These are phyloP conservation scores for Campylorhamphus procurvoides DNA, from an alignment of 2,113 vertebrate genomes.

Conservation along the genomic window DNA sequence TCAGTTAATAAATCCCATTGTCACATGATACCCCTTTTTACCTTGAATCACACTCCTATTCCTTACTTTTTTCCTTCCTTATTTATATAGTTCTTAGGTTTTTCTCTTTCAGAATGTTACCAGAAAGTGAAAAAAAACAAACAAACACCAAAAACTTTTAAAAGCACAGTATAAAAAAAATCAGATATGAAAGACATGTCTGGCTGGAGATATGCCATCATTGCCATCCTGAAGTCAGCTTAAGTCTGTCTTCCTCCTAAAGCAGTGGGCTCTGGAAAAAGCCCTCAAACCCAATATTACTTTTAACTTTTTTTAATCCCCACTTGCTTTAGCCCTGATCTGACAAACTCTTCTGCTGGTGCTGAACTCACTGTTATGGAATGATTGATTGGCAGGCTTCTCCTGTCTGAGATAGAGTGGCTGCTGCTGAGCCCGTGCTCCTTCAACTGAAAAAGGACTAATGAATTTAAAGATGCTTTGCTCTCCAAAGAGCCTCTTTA, in stretches of 20 bases:
- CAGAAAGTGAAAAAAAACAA: not conserved
- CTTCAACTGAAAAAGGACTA: not conserved
- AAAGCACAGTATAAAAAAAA: not conserved
- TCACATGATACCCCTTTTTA: not conserved
- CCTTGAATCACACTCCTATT: not conserved
- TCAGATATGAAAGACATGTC: not conserved
- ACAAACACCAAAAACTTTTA: not conserved
- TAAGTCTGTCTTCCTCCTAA: not conserved
- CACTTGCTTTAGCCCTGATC: not conserved
- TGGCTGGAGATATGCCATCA: not conserved
- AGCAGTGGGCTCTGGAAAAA: not conserved
- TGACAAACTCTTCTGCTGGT: not conserved
- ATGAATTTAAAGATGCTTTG: not conserved
- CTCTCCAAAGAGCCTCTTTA: not conserved
- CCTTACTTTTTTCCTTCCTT: not conserved
- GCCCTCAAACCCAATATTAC: not conserved
- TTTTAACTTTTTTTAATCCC: conserved; percentile 4
- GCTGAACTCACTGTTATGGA: not conserved
- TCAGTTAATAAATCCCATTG: not conserved
- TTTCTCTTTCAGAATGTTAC: not conserved
- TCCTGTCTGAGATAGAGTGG: not conserved
- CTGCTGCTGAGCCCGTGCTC: not conserved
- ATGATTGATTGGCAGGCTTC: not conserved
- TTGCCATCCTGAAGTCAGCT: not conserved
- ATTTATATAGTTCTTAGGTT: not conserved